These are phyloP conservation scores for Lepidochrysops patricia DNA, from an alignment of 2,888 invertebrate species.

Conservation along the genomic window DNA sequence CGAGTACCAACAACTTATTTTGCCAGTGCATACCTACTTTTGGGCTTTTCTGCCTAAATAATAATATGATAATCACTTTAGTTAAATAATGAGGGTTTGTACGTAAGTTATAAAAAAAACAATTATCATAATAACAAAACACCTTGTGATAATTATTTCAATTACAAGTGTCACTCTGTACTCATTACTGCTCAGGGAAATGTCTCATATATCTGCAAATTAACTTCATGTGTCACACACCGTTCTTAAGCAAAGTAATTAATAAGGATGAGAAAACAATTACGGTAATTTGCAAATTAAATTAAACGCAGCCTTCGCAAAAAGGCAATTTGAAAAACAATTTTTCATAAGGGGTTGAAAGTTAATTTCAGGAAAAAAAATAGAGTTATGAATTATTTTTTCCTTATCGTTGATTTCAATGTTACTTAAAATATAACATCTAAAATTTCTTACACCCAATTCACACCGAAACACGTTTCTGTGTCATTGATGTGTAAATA, in stretches of 20 bases:
- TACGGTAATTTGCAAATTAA: conserved; percentile 14
- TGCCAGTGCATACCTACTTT: too few relatives aligned
- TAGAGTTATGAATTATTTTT: conserved; percentile 5
- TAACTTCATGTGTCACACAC: conserved; percentile 15
- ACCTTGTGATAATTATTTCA: background rate
- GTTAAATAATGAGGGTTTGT: too few relatives aligned
- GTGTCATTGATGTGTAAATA: too few relatives aligned
- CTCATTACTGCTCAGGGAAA: conserved; percentile 6
- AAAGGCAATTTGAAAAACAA: conserved; percentile 14
- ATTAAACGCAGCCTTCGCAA: conserved; percentile 15
- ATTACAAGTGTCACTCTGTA: background rate
- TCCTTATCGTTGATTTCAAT: too few relatives aligned
- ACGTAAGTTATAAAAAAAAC: too few relatives aligned
- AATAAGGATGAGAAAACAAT: conserved; percentile 17
- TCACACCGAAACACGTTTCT: too few relatives aligned
- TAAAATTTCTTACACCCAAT: too few relatives aligned
- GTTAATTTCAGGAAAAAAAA: conserved; percentile 7
- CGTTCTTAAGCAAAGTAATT: conserved; percentile 15
- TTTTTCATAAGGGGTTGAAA: conserved; percentile 12
- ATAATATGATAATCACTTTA: too few relatives aligned
- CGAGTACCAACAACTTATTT: too few relatives aligned
- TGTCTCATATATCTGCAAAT: conserved; percentile 15
- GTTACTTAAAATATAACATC: too few relatives aligned
- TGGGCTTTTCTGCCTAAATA: too few relatives aligned
- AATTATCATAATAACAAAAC: too few relatives aligned